These are phyloP conservation scores for Scolopax bukidnonensis DNA, from an alignment of 2,797 vertebrate species.

Conservation along the genomic window DNA sequence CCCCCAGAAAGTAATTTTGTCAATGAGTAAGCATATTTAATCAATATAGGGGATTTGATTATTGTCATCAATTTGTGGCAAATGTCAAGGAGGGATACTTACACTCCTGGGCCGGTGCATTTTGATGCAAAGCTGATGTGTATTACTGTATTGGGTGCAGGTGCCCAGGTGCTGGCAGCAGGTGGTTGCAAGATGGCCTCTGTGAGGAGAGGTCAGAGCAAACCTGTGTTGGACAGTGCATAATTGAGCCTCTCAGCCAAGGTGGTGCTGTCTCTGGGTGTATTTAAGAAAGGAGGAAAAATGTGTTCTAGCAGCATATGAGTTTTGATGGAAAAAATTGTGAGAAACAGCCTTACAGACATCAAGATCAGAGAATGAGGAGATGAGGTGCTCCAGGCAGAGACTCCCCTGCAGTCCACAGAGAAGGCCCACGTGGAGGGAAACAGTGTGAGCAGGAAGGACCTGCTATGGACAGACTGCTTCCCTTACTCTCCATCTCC, in stretches of 20 bases:
- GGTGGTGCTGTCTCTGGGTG: accelerated
- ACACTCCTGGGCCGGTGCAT: neutral
- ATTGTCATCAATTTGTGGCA: neutral
- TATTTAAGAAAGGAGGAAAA: neutral
- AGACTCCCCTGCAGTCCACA: neutral
- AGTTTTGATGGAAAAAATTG: neutral
- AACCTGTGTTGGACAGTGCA: accelerated
- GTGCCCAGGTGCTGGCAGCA: neutral
- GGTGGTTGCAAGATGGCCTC: neutral
- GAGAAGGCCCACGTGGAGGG: accelerated
- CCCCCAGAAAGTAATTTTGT: neutral
- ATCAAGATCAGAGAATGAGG: neutral
- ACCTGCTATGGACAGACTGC: neutral
- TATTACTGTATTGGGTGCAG: neutral
- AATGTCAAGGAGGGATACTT: neutral
- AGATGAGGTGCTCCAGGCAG: neutral
- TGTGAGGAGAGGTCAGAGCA: accelerated
- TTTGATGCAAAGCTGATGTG: neutral
- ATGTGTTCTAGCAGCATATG: neutral
- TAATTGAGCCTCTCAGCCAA: accelerated
- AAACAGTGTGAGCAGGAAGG: neutral
- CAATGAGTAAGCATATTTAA: neutral
- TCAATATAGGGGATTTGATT: neutral
- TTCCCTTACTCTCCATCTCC: accelerated
- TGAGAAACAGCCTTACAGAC: neutral